Evolutionary conservation across 2,888 invertebrate genomes (phyloP), one percentile per base, ranked within the genome.

Genomic region (Noctua janthe): DNA sequence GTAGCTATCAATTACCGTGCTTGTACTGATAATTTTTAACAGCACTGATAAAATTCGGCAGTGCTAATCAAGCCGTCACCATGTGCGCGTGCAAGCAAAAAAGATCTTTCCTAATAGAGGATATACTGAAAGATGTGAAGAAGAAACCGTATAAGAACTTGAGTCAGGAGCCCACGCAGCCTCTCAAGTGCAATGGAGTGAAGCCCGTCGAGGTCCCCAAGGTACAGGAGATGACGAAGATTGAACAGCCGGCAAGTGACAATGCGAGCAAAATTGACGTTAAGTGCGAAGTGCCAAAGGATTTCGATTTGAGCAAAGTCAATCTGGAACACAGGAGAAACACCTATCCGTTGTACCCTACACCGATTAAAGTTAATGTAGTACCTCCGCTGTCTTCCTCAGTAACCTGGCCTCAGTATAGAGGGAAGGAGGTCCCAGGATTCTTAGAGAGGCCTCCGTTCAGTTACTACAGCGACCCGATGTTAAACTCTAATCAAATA

Each of bases 21-120:
- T 92, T 91, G 91, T 92, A 91, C 92, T 93, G 94, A 94, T 95
- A 94, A 94, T 92, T 91, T 91, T 91, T 90, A 90, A 83, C 89
- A 86, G 85, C 51, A 73, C 81, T 86, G 95, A 96, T 96, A 96
- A 95, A 92, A 92, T 95, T 95, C 93, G 95, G 93, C 96, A 96
- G 96, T 96, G 87, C 90, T 88, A 88, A 92, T 84, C 92, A 91
- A 89, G 84, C 93, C 90, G 90, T 86, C 94, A 92, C 75, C 90
- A 97, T 97, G 97, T 97, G 96, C 93, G 97, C 96, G 91, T 96
- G 96, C 93, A 95, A 92, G 77, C 95, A 95, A 82, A 96, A 94
- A 87, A 96, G 94, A 76, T 95, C 96, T 2, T 97, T 97, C 88
- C 90, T 96, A 23, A 97, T 97, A 82, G 96, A 95, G 67, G 97